Conservation (phyloP, 2,113 vertebrate species). For the Cryptomyrus ogoouensis region DNA sequence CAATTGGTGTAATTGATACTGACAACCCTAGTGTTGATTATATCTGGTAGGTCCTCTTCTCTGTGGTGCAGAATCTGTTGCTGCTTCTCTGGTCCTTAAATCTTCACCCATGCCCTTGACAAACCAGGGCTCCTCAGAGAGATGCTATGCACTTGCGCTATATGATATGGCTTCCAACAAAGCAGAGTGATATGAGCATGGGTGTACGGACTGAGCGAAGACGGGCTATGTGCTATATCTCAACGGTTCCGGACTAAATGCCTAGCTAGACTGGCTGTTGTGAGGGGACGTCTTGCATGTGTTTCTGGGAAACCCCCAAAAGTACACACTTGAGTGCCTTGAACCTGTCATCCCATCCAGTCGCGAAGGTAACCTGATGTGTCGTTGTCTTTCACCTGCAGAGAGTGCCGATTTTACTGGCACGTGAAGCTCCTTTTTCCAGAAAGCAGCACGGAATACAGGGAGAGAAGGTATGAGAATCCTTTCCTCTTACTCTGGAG, state of each 20-base stretch:
- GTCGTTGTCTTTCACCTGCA: slow-evolving; percentile 45
- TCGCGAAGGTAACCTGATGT: background rate
- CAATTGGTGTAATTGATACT: background rate
- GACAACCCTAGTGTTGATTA: background rate
- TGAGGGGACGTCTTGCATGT: background rate
- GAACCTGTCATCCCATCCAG: background rate
- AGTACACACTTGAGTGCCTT: background rate
- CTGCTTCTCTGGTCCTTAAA: background rate
- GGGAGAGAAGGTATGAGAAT: slow-evolving; percentile 72
- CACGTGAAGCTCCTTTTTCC: slow-evolving; percentile 86
- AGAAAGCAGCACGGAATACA: slow-evolving; percentile 55
- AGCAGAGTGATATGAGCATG: background rate
- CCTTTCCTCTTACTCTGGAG: background rate
- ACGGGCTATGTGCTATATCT: background rate
- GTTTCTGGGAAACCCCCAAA: background rate
- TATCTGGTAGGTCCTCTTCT: background rate
- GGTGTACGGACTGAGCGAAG: background rate
- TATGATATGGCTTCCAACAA: background rate
- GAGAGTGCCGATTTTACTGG: slow-evolving; percentile 82
- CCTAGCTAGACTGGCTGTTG: background rate
- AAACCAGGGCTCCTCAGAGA: background rate
- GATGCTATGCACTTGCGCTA: background rate
- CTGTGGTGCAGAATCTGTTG: background rate
- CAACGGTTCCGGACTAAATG: background rate
- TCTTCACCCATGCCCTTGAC: background rate